Evolutionary conservation across 1,140 invertebrate genomes (phyloP).

Genomic region (Diorhabda carinulata): DNA sequence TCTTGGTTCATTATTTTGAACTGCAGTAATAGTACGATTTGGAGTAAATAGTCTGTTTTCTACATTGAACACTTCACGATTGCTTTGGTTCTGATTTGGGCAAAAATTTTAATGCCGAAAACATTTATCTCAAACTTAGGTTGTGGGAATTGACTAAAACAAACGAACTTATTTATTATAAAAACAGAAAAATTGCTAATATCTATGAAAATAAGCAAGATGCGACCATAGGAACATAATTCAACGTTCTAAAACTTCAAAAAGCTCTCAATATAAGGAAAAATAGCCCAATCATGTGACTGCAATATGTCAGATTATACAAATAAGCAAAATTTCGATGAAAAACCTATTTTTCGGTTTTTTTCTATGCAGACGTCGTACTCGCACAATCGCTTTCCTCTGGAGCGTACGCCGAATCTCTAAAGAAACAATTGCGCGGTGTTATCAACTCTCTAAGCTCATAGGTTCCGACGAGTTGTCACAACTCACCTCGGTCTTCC

Average conservation of each 20-base stretch:
- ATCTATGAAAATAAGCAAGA: background rate
- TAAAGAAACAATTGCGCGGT: background rate
- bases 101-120: background rate
- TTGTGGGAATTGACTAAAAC: background rate
- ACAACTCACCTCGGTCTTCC: background rate
- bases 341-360: background rate
- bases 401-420: background rate
- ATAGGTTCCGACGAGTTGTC: background rate
- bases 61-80: constrained; percentile 5
- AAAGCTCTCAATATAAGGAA: background rate
- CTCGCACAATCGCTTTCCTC: background rate
- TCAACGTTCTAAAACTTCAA: background rate
- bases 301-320: background rate
- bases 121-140: background rate
- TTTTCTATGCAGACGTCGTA: background rate
- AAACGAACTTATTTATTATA: background rate
- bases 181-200: background rate
- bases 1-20: constrained; percentile 11
- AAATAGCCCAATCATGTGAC: background rate
- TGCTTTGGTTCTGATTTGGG: constrained; percentile 16
- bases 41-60: constrained; percentile 14
- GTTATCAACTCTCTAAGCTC: background rate
- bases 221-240: background rate
- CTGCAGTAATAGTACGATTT: constrained; percentile 11
- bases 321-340: background rate